Evolutionary conservation across 2,797 vertebrate species (phyloP).

Genomic region (Hypotaenidia philippensis): DNA sequence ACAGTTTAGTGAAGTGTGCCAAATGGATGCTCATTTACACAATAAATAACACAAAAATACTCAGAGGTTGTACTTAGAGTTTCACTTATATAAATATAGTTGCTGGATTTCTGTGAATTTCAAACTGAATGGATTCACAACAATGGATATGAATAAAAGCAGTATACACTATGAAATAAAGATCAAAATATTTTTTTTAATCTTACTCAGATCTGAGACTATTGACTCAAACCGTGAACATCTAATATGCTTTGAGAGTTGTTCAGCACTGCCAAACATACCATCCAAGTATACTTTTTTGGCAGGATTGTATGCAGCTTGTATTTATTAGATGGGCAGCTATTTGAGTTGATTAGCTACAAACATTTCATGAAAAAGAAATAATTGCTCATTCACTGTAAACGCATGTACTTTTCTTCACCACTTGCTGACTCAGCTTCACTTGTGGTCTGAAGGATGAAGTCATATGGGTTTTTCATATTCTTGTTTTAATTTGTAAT

Average conservation of each 20-base stretch:
- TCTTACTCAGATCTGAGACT: background rate
- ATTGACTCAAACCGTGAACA: background rate
- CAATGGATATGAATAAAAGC: background rate
- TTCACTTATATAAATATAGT: background rate
- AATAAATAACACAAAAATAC: background rate
- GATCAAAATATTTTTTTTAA: background rate
- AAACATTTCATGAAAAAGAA: constrained; percentile 58
- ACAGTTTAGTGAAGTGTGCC: background rate
- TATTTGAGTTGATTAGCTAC: constrained; percentile 55
- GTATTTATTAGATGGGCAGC: constrained; percentile 50
- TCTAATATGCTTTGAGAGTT: background rate
- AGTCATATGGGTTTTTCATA: constrained; percentile 18
- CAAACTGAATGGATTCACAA: background rate
- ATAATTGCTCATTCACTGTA: constrained; percentile 43
- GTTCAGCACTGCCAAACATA: background rate
- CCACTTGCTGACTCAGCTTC: constrained; percentile 64
- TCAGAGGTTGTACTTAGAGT: background rate
- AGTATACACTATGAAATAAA: background rate
- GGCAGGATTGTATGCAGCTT: constrained; percentile 18
- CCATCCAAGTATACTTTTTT: constrained; percentile 8
- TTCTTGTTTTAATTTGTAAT: constrained; percentile 30
- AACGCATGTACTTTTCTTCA: constrained; percentile 58
- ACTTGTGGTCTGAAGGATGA: constrained; percentile 60
- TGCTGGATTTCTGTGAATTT: background rate
- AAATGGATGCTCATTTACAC: background rate